Percentiles rank a stretch among this genome's conserved stretches.
These are phyloP conservation scores for Dendrophyllia cribrosa DNA, from an alignment of 64 coral and sea anemone genomes.

Conservation along the genomic window DNA sequence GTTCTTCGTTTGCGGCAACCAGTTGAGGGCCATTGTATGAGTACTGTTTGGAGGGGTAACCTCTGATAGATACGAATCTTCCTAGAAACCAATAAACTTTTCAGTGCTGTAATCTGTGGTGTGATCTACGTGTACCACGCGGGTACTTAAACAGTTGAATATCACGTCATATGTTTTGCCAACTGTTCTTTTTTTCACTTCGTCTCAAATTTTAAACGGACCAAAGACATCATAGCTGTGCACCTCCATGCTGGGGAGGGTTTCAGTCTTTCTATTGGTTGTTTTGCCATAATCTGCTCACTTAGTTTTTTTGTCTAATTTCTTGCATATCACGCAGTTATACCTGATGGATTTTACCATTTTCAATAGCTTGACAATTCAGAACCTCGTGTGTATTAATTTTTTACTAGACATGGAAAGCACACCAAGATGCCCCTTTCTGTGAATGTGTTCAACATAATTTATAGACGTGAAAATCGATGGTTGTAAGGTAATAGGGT, in stretches of 20 bases:
- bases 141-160: slow-evolving; percentile 44
- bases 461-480: neutral
- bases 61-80: too few relatives aligned
- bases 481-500: slow-evolving; percentile 19
- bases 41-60: too few relatives aligned
- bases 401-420: slow-evolving; percentile 12
- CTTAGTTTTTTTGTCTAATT: slow-evolving; percentile 21
- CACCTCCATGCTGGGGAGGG: slow-evolving; percentile 12
- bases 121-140: slow-evolving; percentile 34
- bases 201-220: slow-evolving; percentile 45
- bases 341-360: slow-evolving; percentile 54
- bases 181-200: too few relatives aligned
- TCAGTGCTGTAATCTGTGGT: slow-evolving; percentile 48
- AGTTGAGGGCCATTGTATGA: slow-evolving; percentile 6
- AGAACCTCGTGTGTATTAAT: slow-evolving; percentile 57
- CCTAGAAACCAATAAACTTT: too few relatives aligned
- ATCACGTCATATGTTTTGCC: too few relatives aligned
- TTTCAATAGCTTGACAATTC: slow-evolving; percentile 47
- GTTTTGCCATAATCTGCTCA: slow-evolving; percentile 41
- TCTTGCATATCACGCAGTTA: neutral
- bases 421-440: slow-evolving; percentile 32
- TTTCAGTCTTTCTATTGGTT: slow-evolving; percentile 1
- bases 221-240: slow-evolving; percentile 47
- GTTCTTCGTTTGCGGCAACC: too few relatives aligned
- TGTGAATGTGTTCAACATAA: slow-evolving; percentile 8